Percentiles rank a stretch among this genome's conserved stretches.
Conservation (phyloP, 2,888 invertebrate genomes). For the Leistus spinibarbis region DNA sequence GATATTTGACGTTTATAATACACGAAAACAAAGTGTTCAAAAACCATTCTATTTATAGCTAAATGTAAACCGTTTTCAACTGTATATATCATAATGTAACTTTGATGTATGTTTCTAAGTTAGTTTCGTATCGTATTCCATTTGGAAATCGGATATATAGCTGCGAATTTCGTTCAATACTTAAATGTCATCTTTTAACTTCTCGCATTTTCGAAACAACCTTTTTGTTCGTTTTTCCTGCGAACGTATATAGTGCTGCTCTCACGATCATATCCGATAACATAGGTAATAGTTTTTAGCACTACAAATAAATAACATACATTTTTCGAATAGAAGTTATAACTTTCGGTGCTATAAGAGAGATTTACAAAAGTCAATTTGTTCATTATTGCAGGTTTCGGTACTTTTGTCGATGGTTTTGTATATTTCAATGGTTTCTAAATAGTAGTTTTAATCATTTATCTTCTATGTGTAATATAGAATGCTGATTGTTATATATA, state of each 20-base stretch:
- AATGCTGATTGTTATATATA: too few relatives aligned
- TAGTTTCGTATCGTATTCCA: conserved; percentile 12
- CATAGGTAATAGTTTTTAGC: conserved; percentile 11
- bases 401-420: too few relatives aligned
- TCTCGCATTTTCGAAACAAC: conserved; percentile 18
- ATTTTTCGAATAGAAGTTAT: too few relatives aligned
- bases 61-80: not conserved
- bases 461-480: too few relatives aligned
- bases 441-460: too few relatives aligned
- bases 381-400: too few relatives aligned
- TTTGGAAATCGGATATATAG: conserved; percentile 21
- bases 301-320: not conserved
- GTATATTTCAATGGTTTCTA: too few relatives aligned
- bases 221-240: conserved; percentile 5
- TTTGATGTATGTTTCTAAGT: not conserved
- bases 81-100: not conserved
- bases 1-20: too few relatives aligned
- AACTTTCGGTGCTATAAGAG: too few relatives aligned
- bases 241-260: not conserved
- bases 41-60: not conserved
- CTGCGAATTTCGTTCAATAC: not conserved
- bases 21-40: not conserved
- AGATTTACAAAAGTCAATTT: too few relatives aligned
- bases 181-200: conserved; percentile 10
- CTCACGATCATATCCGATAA: conserved; percentile 2